Evolutionary conservation across 2,113 vertebrate genomes (phyloP).

Genomic region (Axis porcinus): DNA sequence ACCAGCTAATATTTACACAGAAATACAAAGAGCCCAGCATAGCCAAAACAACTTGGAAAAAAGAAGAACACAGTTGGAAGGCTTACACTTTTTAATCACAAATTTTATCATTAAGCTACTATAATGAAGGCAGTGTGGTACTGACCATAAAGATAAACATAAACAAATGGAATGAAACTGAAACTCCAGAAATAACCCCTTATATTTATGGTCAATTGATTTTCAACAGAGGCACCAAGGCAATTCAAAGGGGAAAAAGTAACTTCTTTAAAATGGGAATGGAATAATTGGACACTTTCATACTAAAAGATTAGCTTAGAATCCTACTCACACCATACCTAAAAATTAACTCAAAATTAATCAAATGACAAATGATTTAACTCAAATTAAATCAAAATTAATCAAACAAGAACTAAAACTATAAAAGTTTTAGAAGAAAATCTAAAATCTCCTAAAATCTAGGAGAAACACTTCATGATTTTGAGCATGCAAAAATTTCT

Average conservation of each 20-base stretch:
- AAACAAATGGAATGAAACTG: not conserved
- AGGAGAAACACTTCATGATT: not conserved
- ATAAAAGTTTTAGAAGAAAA: not conserved
- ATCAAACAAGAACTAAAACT: not conserved
- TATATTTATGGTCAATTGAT: not conserved
- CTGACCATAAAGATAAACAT: not conserved
- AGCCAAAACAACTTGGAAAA: not conserved
- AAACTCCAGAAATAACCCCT: not conserved
- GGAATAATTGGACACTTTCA: not conserved
- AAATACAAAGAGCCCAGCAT: not conserved
- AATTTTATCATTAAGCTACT: not conserved
- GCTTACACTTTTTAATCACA: not conserved
- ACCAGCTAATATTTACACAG: not conserved
- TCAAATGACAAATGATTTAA: not conserved
- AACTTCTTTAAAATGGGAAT: not conserved
- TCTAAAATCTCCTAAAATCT: not conserved
- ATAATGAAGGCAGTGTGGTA: not conserved
- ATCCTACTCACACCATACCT: not conserved
- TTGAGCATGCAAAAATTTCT: not conserved
- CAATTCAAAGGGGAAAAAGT: not conserved
- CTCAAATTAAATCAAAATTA: not conserved
- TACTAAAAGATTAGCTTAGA: not conserved
- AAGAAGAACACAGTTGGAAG: not conserved
- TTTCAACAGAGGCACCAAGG: not conserved
- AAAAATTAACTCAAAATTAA: conserved; percentile 32